Evolutionary conservation across 2,888 invertebrate species (phyloP), one percentile per base, ranked within the genome.

Genomic region (Neoitamus cyanurus): DNA sequence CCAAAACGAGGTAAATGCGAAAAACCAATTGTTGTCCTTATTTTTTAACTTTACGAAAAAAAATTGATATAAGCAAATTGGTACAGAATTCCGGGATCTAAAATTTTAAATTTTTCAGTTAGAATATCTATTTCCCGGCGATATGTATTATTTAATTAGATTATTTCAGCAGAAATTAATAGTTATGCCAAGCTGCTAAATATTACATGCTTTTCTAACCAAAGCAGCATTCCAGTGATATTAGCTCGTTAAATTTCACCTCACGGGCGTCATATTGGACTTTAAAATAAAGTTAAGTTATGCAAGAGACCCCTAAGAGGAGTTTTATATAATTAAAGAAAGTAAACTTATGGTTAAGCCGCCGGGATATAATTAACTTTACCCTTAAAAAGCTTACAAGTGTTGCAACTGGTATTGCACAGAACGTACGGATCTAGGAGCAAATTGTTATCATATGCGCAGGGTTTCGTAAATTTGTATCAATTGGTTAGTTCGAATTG

Each of bases 311-410:
- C 78, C 42, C 7, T 46, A 78, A 9, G 25, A n/a, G 58, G 78
- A 11, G 48, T 48, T 78, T 78, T 28, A 78, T 78, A 48, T 78
- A 48, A 78, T 78, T 78, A 78, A 78, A 78, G 58, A 78, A 58
- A 78, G 78, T 58, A 58, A 78, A 48, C 31, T 31, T 31, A 30
- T 78, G 28, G 46, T 6, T 48, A 48, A 48, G 34, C 31, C n/a
- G 6, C 0, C n/a, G 31, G 48, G 15, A 15, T 78, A 78, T 78
- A 78, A 78, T 78, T 78, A 78, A 78, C 3, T 78, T 30, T 78
- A 78, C 58, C 78, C 58, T 78, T 30, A 48, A 78, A 78, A 34
- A 78, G 78, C n/a, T 25, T 46, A 9, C n/a, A 78, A 30, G 31
- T 78, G 48, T 48, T 78, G 78, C 58, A 78, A 78, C 28, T 42